These are phyloP conservation scores for Rhorus exstirpatorius DNA, from an alignment of 2,888 invertebrate genomes.

Conservation along the genomic window DNA sequence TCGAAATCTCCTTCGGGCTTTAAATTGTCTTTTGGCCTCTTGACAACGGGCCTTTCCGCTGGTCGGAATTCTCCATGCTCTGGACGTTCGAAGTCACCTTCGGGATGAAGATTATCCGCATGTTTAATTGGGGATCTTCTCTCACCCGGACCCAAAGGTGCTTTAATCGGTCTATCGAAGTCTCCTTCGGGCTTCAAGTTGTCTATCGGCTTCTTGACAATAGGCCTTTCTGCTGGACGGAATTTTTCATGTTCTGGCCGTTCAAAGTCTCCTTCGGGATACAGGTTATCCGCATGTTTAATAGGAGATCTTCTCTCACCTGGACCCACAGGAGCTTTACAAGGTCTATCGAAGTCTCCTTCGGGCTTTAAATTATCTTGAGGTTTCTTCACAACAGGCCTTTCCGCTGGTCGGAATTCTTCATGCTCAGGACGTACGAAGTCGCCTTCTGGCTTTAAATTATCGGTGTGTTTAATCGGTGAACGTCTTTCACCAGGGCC, in stretches of 20 bases:
- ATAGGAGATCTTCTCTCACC: constrained; percentile 86
- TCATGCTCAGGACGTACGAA: constrained; percentile 86
- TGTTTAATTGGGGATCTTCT: constrained; percentile 86
- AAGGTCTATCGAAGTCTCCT: constrained; percentile 86
- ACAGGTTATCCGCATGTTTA: constrained; percentile 87
- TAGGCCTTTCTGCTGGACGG: constrained; percentile 70
- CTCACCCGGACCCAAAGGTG: constrained; percentile 86
- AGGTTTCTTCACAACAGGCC: constrained; percentile 84
- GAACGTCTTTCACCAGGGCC: constrained; percentile 87
- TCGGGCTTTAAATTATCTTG: constrained; percentile 87
- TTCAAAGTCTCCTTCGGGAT: constrained; percentile 82
- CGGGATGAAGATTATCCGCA: constrained; percentile 87
- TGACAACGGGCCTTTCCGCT: constrained; percentile 84
- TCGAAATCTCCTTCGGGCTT: constrained; percentile 87
- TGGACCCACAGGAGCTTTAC: constrained; percentile 84
- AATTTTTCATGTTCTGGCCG: constrained; percentile 72
- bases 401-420: constrained; percentile 79
- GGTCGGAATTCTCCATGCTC: constrained; percentile 84
- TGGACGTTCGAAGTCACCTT: constrained; percentile 84
- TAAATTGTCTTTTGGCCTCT: constrained; percentile 88
- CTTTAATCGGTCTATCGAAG: constrained; percentile 86
- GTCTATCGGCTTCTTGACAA: constrained; percentile 82
- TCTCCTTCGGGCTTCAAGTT: constrained; percentile 87
- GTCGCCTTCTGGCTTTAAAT: constrained; percentile 87
- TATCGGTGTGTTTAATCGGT: constrained; percentile 87